Conservation (phyloP, 2,797 vertebrate genomes). For the Triplophysa bombifrons region DNA sequence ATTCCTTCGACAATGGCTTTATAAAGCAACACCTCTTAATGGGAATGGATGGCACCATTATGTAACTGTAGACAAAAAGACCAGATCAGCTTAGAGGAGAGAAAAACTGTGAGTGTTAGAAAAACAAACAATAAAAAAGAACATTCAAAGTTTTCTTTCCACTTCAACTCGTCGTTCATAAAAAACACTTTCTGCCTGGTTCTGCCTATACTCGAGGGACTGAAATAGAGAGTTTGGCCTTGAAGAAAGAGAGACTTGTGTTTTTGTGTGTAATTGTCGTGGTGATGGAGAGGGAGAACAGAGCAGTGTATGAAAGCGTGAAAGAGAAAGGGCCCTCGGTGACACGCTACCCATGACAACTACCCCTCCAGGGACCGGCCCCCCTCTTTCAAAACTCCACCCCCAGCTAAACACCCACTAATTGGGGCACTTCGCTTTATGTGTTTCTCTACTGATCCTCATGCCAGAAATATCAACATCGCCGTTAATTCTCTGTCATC, state of each 20-base stretch:
- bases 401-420: conserved; percentile 49
- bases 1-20: conserved; percentile 52
- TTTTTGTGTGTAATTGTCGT: conserved; percentile 55
- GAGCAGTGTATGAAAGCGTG: conserved; percentile 38
- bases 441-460: conserved; percentile 32
- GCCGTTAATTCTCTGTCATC: conserved; percentile 42
- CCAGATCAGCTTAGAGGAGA: conserved; percentile 53
- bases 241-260: conserved; percentile 41
- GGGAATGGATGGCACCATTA: conserved; percentile 74
- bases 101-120: conserved; percentile 58
- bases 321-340: conserved; percentile 38
- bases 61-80: conserved; percentile 60
- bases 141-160: conserved; percentile 55
- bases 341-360: conserved; percentile 49
- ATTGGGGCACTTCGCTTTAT: conserved; percentile 46
- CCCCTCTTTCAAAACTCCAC: conserved; percentile 10
- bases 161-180: conserved; percentile 48
- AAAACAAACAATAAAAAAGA: conserved; percentile 69
- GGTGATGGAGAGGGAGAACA: conserved; percentile 57
- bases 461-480: conserved; percentile 49
- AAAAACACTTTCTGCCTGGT: conserved; percentile 39
- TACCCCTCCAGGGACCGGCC: conserved; percentile 36
- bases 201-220: conserved; percentile 36
- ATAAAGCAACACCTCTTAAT: conserved; percentile 67
- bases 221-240: conserved; percentile 46